A percentile compares a stretch with the other conserved stretches of the same genome.
phyloP scores from a whole-genome alignment of 2,797 vertebrate genomes.

The Megaceryle alcyon region DNA sequence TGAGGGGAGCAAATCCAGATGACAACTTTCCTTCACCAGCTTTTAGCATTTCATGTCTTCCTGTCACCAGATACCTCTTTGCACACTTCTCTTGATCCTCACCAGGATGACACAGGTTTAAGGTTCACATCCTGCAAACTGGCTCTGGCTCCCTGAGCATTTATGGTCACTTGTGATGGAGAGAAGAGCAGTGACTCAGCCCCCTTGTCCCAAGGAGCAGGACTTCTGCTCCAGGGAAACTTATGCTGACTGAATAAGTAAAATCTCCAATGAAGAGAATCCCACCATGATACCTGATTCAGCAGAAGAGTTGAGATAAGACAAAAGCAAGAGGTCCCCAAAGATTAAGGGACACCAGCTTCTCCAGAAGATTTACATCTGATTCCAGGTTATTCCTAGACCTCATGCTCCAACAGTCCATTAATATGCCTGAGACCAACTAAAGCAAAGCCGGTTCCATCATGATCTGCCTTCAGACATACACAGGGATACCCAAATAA shows the following conservation, averaged over 20 bases:
- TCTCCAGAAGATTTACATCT: not conserved
- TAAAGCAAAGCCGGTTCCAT: not conserved
- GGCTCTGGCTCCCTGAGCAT: not conserved
- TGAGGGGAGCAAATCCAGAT: not conserved
- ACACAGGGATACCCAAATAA: fast-evolving
- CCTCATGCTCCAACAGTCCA: not conserved
- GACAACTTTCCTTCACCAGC: not conserved
- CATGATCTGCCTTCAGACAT: not conserved
- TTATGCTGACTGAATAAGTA: not conserved
- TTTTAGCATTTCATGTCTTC: not conserved
- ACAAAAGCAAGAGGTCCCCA: not conserved
- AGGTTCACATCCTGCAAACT: not conserved
- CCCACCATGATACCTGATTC: not conserved
- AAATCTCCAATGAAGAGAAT: not conserved
- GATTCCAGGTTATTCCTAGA: not conserved
- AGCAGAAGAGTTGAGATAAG: not conserved
- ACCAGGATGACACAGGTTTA: not conserved
- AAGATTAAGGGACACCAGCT: not conserved
- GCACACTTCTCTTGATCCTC: not conserved
- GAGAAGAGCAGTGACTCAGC: not conserved
- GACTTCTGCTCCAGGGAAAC: not conserved
- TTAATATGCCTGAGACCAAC: not conserved
- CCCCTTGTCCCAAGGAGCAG: not conserved
- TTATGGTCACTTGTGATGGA: not conserved
- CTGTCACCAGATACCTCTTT: not conserved